A percentile compares a stretch with the other conserved stretches of the same genome.
Conservation (phyloP, 2,888 invertebrate species). For the Sminthurinus aureus region DNA sequence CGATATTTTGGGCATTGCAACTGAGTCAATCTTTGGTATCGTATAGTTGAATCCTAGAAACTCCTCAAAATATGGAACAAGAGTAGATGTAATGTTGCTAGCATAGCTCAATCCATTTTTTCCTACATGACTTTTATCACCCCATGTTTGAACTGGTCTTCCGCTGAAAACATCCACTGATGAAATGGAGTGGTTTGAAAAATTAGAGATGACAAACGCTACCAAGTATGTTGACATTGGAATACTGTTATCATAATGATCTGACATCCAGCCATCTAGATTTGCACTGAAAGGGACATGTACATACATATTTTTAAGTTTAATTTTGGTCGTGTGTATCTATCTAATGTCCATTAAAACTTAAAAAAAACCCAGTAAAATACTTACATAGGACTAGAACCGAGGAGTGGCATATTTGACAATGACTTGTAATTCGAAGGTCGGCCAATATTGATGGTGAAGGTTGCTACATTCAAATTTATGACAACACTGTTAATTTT, state of each 20-base stretch:
- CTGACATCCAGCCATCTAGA: conserved; percentile 68
- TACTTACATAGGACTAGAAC: conserved; percentile 47
- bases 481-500: background rate
- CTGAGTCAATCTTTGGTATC: conserved; percentile 62
- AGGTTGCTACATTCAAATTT: conserved; percentile 65
- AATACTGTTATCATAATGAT: conserved; percentile 80
- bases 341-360: no score
- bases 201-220: conserved; percentile 61
- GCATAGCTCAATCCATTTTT: conserved; percentile 22
- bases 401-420: conserved; percentile 47
- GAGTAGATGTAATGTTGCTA: background rate
- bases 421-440: conserved; percentile 46
- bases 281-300: conserved; percentile 38
- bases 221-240: conserved; percentile 91
- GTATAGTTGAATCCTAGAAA: conserved; percentile 78
- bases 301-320: background rate
- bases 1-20: conserved; percentile 54
- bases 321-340: no score
- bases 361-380: no score
- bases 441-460: conserved; percentile 46
- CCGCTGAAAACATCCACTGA: background rate
- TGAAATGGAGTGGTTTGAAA: background rate
- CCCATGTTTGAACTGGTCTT: conserved; percentile 22
- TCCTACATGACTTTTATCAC: conserved; percentile 17
- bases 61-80: conserved; percentile 68